Percentiles rank a stretch among this genome's conserved stretches.
These are phyloP conservation scores for Microtus richardsoni DNA, from an alignment of 2,113 vertebrate genomes.

Conservation along the genomic window DNA sequence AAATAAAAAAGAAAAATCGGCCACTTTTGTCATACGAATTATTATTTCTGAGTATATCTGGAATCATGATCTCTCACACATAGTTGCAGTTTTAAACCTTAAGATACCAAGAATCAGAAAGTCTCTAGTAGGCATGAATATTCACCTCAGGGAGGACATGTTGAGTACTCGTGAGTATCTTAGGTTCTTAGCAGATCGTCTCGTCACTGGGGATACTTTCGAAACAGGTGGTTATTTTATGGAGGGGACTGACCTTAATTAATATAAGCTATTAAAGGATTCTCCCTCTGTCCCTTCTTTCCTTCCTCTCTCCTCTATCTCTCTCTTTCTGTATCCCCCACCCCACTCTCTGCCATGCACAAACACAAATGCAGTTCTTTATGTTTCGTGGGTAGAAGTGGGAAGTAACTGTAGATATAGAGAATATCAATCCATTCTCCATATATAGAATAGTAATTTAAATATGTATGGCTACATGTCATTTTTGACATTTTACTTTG, in stretches of 20 bases:
- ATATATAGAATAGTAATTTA: neutral
- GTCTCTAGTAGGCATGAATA: neutral
- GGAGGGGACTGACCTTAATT: neutral
- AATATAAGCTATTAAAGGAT: neutral
- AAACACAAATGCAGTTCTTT: neutral
- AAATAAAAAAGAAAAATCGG: neutral
- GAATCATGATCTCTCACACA: neutral
- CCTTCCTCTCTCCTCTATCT: accelerated
- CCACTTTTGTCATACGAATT: neutral
- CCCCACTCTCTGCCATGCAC: neutral
- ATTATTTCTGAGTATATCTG: neutral
- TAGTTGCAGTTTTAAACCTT: neutral
- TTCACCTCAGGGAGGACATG: neutral
- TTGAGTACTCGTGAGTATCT: neutral
- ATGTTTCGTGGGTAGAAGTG: neutral
- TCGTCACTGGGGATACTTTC: neutral
- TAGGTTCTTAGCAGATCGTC: neutral
- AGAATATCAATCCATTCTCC: neutral
- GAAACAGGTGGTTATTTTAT: neutral
- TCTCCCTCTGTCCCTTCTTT: neutral
- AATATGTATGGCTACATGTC: neutral
- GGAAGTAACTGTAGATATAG: neutral
- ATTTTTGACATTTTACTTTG: neutral
- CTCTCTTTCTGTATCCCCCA: too few species aligned
- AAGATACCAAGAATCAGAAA: neutral